These are phyloP conservation scores for Spodoptera picta DNA, from an alignment of 2,888 invertebrate species.

Conservation along the genomic window DNA sequence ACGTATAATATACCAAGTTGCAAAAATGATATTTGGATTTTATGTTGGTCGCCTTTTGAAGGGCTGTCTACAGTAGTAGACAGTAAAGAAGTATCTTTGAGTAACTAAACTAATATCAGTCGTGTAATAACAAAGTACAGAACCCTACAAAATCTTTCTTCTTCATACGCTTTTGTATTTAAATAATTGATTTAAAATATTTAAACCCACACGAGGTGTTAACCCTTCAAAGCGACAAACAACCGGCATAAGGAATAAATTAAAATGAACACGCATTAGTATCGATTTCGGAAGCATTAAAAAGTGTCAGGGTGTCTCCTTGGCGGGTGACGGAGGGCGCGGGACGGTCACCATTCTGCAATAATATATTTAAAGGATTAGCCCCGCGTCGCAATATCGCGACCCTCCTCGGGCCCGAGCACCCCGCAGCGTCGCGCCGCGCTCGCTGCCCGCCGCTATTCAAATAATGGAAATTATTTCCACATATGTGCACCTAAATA, in stretches of 20 bases:
- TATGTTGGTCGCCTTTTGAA: too few species aligned
- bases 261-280: slow-evolving; percentile 75
- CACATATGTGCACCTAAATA: slow-evolving; percentile 88
- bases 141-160: too few species aligned
- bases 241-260: slow-evolving; percentile 61
- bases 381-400: slow-evolving; percentile 85
- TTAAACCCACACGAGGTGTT: slow-evolving; percentile 28
- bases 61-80: too few species aligned
- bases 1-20: neutral
- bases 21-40: too few species aligned
- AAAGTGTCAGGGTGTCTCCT: slow-evolving; percentile 76
- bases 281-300: slow-evolving; percentile 83
- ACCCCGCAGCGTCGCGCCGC: slow-evolving; percentile 63
- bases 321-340: slow-evolving; percentile 72
- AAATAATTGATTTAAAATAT: too few species aligned
- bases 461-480: slow-evolving; percentile 88
- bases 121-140: too few species aligned
- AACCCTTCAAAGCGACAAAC: slow-evolving; percentile 49
- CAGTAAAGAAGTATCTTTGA: too few species aligned
- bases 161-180: too few species aligned
- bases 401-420: slow-evolving; percentile 73
- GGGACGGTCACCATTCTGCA: slow-evolving; percentile 81
- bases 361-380: slow-evolving; percentile 89
- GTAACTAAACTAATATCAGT: too few species aligned
- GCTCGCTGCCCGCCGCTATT: slow-evolving; percentile 75